phyloP scores from a whole-genome alignment of 2,888 invertebrate species.

The Cylloceria caligata region DNA sequence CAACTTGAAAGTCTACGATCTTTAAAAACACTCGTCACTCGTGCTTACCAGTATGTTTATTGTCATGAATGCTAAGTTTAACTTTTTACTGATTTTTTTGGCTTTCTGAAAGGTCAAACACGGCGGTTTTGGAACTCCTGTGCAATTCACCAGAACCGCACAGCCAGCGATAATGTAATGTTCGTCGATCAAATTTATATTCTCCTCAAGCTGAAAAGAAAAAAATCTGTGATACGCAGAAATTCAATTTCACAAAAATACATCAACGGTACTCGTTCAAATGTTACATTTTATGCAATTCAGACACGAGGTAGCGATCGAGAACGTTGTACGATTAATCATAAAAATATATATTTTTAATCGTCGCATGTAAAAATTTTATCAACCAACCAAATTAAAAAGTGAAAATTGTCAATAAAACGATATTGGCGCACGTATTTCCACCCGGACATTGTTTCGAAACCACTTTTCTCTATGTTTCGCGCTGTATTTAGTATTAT shows the following conservation, averaged over 20 bases:
- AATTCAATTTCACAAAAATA: not conserved
- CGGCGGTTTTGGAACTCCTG: constrained; percentile 72
- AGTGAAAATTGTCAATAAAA: too few relatives aligned
- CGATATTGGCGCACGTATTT: too few relatives aligned
- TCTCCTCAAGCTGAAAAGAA: constrained; percentile 75
- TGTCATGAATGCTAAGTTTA: constrained; percentile 77
- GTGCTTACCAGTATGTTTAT: constrained; percentile 77
- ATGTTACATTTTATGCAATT: not conserved
- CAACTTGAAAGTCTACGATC: too few relatives aligned
- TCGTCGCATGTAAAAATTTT: too few relatives aligned
- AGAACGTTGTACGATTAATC: too few relatives aligned
- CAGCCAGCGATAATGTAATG: constrained; percentile 77
- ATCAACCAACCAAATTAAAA: too few relatives aligned
- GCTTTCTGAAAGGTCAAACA: constrained; percentile 73
- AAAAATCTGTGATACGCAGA: not conserved
- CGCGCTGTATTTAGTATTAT: too few relatives aligned
- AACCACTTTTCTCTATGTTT: too few relatives aligned
- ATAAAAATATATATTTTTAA: too few relatives aligned
- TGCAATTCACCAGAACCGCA: constrained; percentile 79
- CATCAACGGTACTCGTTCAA: too few relatives aligned
- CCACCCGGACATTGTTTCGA: too few relatives aligned
- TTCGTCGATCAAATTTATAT: constrained; percentile 76
- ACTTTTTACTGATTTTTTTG: constrained; percentile 76
- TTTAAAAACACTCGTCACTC: not conserved
- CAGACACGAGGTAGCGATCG: too few relatives aligned